Conservation (phyloP, 2,888 invertebrate genomes). For the Omphaloscelis lunosa region DNA sequence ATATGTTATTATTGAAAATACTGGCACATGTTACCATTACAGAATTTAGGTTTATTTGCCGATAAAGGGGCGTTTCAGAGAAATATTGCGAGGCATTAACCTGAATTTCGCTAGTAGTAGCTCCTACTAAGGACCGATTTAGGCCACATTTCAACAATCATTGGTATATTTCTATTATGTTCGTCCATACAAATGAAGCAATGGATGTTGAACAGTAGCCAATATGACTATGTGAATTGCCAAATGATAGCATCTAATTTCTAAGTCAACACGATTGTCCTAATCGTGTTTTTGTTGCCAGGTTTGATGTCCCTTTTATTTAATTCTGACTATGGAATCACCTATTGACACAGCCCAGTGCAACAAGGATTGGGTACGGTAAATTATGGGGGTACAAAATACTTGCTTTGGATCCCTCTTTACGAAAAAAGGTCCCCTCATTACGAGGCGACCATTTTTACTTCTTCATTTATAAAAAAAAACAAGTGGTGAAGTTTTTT, state of each 20-base stretch:
- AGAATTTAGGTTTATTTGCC: slow-evolving; percentile 53
- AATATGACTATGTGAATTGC: slow-evolving; percentile 20
- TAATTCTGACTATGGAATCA: background rate
- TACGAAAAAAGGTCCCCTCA: slow-evolving; percentile 47
- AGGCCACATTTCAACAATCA: slow-evolving; percentile 37
- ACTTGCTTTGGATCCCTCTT: slow-evolving; percentile 8
- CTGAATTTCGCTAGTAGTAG: slow-evolving; percentile 39
- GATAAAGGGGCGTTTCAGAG: slow-evolving; percentile 46
- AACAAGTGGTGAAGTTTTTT: slow-evolving; percentile 24
- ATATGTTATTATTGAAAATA: slow-evolving; percentile 19
- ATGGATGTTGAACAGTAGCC: slow-evolving; percentile 6
- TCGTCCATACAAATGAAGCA: slow-evolving; percentile 12
- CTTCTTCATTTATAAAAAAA: slow-evolving; percentile 36
- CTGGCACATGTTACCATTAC: slow-evolving; percentile 23
- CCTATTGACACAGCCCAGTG: slow-evolving; percentile 7
- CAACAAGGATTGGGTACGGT: slow-evolving; percentile 13
- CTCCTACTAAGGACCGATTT: slow-evolving; percentile 20
- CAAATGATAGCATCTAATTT: slow-evolving; percentile 5
- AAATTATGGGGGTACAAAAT: slow-evolving; percentile 29
- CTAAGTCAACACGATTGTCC: background rate
- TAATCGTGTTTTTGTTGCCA: background rate
- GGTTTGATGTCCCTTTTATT: slow-evolving; percentile 13
- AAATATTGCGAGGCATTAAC: slow-evolving; percentile 51
- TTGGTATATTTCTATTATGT: slow-evolving; percentile 8
- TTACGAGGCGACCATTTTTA: slow-evolving; percentile 12